These are phyloP conservation scores for Maccullochella peelii DNA, from an alignment of 2,113 vertebrate genomes.

Conservation along the genomic window DNA sequence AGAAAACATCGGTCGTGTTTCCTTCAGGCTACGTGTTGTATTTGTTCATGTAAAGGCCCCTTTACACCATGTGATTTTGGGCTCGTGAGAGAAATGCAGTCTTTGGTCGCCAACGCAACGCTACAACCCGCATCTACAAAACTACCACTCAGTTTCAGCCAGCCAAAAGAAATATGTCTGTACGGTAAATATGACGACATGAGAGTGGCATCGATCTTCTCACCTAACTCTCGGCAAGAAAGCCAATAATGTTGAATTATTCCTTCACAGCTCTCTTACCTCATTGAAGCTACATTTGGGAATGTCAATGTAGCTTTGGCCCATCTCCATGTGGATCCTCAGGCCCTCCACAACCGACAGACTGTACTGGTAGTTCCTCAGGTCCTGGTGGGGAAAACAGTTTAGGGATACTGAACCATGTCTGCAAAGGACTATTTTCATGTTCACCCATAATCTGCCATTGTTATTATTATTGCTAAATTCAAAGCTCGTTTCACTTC, in stretches of 20 bases:
- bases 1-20: neutral
- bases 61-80: too few relatives aligned
- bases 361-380: slow-evolving; percentile 95
- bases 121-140: too few relatives aligned
- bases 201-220: neutral
- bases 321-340: slow-evolving; percentile 95
- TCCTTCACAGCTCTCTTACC: slow-evolving; percentile 76
- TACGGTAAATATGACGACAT: neutral
- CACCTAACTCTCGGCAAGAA: neutral
- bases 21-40: too few relatives aligned
- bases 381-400: slow-evolving; percentile 83
- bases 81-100: too few relatives aligned
- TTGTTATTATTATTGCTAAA: neutral
- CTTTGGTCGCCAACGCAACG: too few relatives aligned
- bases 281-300: slow-evolving; percentile 90
- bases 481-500: too few relatives aligned
- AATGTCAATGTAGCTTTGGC: slow-evolving; percentile 94
- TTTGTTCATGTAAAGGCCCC: too few relatives aligned
- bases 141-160: too few relatives aligned
- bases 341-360: slow-evolving; percentile 90
- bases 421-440: neutral
- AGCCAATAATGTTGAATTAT: neutral
- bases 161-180: neutral
- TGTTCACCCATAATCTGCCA: neutral
- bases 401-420: neutral